Evolutionary conservation across 2,888 invertebrate genomes (phyloP).

Genomic region (Cantharis nigra): DNA sequence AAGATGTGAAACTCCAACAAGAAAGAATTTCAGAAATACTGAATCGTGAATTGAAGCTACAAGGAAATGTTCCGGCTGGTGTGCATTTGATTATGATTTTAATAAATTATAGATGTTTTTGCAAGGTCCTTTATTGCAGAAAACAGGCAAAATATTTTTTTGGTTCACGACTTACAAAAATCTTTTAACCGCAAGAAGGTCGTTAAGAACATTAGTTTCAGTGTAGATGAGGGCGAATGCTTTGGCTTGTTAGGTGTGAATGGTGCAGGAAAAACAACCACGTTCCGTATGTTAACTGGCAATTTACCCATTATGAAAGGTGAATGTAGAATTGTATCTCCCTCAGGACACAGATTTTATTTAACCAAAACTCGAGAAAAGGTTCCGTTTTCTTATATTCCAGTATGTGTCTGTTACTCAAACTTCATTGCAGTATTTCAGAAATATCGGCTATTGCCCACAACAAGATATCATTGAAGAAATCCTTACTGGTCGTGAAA

Average conservation of each 20-base stretch:
- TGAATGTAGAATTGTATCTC: neutral
- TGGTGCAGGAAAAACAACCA: conserved; percentile 84
- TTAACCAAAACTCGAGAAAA: neutral
- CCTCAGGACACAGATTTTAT: neutral
- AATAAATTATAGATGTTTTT: neutral
- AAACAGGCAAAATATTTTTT: conserved; percentile 55
- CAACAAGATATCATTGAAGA: conserved; percentile 82
- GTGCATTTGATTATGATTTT: neutral
- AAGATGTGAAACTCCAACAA: neutral
- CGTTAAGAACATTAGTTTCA: conserved; percentile 65
- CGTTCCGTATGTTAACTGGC: conserved; percentile 82
- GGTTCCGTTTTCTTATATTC: neutral
- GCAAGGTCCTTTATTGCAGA: neutral
- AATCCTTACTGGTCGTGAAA: conserved; percentile 64
- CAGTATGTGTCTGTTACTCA: neutral
- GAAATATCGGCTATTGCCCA: conserved; percentile 85
- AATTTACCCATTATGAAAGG: conserved; percentile 50
- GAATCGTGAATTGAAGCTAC: neutral
- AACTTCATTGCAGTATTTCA: conserved; percentile 62
- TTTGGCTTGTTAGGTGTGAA: conserved; percentile 85
- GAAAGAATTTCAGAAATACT: neutral
- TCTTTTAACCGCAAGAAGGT: conserved; percentile 55
- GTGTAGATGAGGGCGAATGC: conserved; percentile 72
- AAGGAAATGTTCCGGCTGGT: neutral
- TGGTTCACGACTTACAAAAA: conserved; percentile 66